Conservation (phyloP, 64 coral and sea anemone genomes). For the Anthopleura sola region DNA sequence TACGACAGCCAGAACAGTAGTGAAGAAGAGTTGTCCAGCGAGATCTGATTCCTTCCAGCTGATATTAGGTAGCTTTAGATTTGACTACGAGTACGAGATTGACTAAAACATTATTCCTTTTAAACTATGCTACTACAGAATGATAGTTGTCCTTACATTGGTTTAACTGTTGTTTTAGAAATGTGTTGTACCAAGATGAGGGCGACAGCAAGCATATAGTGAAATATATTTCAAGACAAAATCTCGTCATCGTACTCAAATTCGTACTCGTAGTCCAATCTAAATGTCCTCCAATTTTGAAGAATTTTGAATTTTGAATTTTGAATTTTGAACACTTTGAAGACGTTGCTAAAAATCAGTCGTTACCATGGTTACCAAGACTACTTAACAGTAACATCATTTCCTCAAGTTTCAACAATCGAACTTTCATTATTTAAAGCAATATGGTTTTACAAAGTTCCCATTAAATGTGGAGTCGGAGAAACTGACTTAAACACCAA, state of each 20-base stretch:
- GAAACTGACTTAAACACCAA: too few species aligned
- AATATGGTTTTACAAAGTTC: neutral
- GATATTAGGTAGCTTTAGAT: neutral
- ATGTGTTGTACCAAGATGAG: too few species aligned
- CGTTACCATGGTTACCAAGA: neutral
- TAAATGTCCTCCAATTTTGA: neutral
- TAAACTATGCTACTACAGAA: neutral
- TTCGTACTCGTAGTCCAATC: neutral
- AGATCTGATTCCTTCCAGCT: neutral
- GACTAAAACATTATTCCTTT: neutral
- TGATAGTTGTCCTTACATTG: neutral
- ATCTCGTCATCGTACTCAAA: too few species aligned
- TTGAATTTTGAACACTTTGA: neutral
- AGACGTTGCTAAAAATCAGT: neutral
- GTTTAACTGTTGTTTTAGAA: too few species aligned
- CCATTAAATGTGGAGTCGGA: too few species aligned
- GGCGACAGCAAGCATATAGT: too few species aligned
- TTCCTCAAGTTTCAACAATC: neutral
- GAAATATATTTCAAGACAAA: too few species aligned
- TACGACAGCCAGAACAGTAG: neutral
- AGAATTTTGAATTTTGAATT: neutral
- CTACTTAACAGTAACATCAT: neutral
- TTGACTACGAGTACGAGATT: neutral
- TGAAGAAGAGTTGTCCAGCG: neutral
- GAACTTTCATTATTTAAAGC: constrained; percentile 1